Conservation (phyloP, 92 coral and sea anemone genomes). For the Actinostola sp. region DNA sequence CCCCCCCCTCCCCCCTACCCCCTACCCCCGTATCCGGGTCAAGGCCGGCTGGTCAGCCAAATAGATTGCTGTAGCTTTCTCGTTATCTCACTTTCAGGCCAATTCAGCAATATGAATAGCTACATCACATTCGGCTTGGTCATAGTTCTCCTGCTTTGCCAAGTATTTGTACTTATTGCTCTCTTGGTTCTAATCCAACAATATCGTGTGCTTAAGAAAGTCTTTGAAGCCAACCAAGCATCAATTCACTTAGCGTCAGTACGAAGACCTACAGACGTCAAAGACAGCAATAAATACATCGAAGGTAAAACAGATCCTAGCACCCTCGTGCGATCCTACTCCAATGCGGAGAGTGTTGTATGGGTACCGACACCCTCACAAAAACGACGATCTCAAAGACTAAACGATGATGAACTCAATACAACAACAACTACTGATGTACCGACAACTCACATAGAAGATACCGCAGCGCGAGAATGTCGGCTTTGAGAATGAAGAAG, state of each 20-base stretch:
- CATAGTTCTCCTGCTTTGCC: neutral
- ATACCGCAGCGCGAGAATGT: neutral
- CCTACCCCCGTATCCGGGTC: no score
- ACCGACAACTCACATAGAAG: neutral
- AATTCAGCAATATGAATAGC: neutral
- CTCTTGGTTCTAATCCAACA: conserved; percentile 1
- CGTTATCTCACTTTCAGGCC: neutral
- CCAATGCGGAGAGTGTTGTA: conserved; percentile 13
- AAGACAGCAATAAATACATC: conserved; percentile 5
- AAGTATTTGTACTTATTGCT: conserved; percentile 1
- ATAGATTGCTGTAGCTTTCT: neutral
- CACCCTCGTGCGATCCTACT: conserved; percentile 5
- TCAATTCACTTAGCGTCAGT: neutral
- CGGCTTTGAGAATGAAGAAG: neutral
- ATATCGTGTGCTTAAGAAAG: neutral
- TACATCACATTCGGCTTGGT: neutral
- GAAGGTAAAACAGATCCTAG: neutral
- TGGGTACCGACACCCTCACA: conserved; percentile 17
- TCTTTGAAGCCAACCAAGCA: neutral
- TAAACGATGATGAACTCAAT: neutral
- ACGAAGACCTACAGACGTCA: neutral
- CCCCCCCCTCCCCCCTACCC: no score
- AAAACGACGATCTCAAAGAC: neutral
- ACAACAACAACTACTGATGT: neutral
- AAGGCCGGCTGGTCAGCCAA: no score